Base-by-base conservation (phyloP, 2,888 invertebrate species). In the Suillia variegata region DNA sequence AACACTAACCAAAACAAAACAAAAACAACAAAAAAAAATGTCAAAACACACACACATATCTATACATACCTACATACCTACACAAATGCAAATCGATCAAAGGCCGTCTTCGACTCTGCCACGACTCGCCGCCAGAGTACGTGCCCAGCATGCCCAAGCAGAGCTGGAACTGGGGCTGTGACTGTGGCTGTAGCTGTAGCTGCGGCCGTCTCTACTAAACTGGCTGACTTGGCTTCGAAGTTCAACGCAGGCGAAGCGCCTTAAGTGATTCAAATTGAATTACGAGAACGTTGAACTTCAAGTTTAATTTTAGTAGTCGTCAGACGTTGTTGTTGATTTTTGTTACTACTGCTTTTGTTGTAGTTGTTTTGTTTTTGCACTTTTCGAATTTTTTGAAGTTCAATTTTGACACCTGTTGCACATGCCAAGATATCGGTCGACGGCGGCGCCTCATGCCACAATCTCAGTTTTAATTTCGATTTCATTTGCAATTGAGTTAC, bases 331-430 rank as follows among this genome's bases (percentile, higher is more conserved):
- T n/a, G n/a, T n/a, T n/a, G n/a, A n/a, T n/a, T n/a, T n/a, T n/a
- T n/a, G n/a, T n/a, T n/a, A n/a, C n/a, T n/a, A n/a, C n/a, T n/a
- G n/a, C n/a, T 45, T 45, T 6, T 18, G 22, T 24, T 55, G 12
- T 52, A 10, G 1, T 54, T 45, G 18, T n/a, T 38, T 6, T 47
- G 18, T 52, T 47, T 15, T 57, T 52, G 56, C 34, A 38, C 18
- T 31, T 49, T 59, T 59, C 13, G 26, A 48, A 26, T 50, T 50
- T n/a, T n/a, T 59, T 63, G 61, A 61, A 61, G 59, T 61, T 63
- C 56, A 63, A 59, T 49, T 34, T 38, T 51, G 47, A 61, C 63
- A 58, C 53, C 54, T 58, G 56, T 61, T 57, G 62, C 48, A 60
- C 55, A 38, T 24, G 10, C 18, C n/a, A 38, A 38, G n/a, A n/a